phyloP scores from a whole-genome alignment of 2,797 vertebrate species.

The Mormyrops attenuatus region DNA sequence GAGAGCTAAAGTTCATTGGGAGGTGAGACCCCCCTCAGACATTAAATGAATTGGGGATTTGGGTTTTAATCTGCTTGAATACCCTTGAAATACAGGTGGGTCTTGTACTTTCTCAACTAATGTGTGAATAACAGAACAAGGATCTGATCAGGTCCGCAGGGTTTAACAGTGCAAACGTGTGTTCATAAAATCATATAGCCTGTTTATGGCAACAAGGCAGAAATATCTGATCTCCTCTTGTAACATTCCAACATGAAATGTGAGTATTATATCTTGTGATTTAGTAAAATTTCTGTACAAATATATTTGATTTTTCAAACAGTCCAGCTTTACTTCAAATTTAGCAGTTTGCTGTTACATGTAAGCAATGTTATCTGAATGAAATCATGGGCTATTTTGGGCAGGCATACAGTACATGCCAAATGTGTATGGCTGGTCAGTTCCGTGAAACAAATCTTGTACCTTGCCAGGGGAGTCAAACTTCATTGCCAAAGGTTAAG shows the following conservation, averaged over 20 bases:
- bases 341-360: neutral
- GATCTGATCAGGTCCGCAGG: neutral
- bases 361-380: neutral
- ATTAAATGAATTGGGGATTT: neutral
- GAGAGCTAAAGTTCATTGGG: neutral
- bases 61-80: neutral
- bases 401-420: constrained; percentile 32
- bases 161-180: neutral
- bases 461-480: constrained; percentile 38
- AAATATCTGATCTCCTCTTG: neutral
- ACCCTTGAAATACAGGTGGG: neutral
- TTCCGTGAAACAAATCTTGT: constrained; percentile 45
- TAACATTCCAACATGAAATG: neutral
- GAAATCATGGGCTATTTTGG: constrained; percentile 18
- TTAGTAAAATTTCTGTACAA: neutral
- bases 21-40: neutral
- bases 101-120: neutral
- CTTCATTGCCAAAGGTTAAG: constrained; percentile 44
- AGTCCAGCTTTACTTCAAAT: neutral
- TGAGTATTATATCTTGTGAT: neutral
- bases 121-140: neutral
- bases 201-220: neutral
- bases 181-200: neutral
- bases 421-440: constrained; percentile 43
- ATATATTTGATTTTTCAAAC: neutral